Base-by-base conservation (phyloP, 2,888 invertebrate species). In the Dasysyrphus tricinctus region DNA sequence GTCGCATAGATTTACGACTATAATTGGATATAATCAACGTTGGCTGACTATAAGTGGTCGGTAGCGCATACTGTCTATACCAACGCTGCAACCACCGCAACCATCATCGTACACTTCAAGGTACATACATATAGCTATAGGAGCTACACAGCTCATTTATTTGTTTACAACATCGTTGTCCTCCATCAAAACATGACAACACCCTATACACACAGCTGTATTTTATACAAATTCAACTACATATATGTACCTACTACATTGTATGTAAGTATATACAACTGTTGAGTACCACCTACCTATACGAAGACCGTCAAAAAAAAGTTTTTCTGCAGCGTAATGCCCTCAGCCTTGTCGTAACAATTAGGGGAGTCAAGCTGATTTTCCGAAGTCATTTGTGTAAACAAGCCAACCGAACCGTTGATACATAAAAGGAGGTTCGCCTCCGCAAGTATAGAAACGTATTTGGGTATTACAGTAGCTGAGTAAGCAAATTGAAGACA, bases 141-240 rank as follows among this genome's bases (percentile, higher is more conserved):
- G 11, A 39, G 42, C 42, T 42, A 42, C 39, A 56, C 29, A 73
- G 57, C 39, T 78, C 67, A 47, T 85, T 78, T 70, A 81, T 86
- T 86, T 86, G 86, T 86, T 86, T 82, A 86, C 82, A 86, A 81
- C 57, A 74, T 82, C 82, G 86, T 86, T 86, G 86, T 78, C 86
- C 82, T 86, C 86, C 81, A 82, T 86, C 82, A 82, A 82, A 86
- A 86, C 86, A 79, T 79, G 86, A 78, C 81, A 86, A 75, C 78
- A 82, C 73, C 34, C 37, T 32, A 63, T 8, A 42, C 61, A 59
- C 67, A 32, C 44, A 44, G 47, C 47, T 19, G 44, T 32, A 47
- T 32, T 32, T 29, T 65, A 7, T 16, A 65, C 61, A 39, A 61
- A 42, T 61, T 61, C 42, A 42, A 59, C 34, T 19, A 3, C 14